phyloP scores from a whole-genome alignment of 1,140 invertebrate genomes.

The Diorhabda carinulata region DNA sequence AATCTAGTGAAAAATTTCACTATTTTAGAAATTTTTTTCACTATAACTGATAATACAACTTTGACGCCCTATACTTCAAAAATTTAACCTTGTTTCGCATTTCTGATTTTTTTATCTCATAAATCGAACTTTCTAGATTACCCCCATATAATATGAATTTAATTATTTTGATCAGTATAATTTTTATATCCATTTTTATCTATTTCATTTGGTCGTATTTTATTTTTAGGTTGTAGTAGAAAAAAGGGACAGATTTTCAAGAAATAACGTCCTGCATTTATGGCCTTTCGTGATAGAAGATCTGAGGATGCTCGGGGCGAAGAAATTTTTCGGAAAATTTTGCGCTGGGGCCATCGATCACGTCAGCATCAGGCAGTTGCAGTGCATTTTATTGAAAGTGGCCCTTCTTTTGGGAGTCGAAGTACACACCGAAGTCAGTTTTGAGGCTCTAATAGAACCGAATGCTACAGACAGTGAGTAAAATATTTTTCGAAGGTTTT shows the following conservation, averaged over 20 bases:
- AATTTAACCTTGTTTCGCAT: no score
- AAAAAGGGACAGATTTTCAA: constrained; percentile 86
- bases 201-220: constrained; percentile 9
- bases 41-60: neutral
- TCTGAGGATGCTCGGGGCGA: constrained; percentile 88
- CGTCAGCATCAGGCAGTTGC: constrained; percentile 94
- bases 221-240: constrained; percentile 71
- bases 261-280: constrained; percentile 97
- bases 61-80: neutral
- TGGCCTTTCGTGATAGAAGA: constrained; percentile 99
- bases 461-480: constrained; percentile 67
- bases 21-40: no score
- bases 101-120: no score
- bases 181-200: no score
- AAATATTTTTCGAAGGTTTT: neutral
- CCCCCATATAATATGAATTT: no score
- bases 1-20: no score
- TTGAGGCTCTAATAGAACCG: constrained; percentile 80
- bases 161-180: no score
- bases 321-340: constrained; percentile 99
- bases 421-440: constrained; percentile 89
- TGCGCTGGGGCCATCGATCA: constrained; percentile 98
- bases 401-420: constrained; percentile 94
- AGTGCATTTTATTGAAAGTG: constrained; percentile 94
- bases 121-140: no score